Evolutionary conservation across 2,797 vertebrate species (phyloP), one percentile per base, ranked within the genome.

Genomic region (Lutjanus campechanus): DNA sequence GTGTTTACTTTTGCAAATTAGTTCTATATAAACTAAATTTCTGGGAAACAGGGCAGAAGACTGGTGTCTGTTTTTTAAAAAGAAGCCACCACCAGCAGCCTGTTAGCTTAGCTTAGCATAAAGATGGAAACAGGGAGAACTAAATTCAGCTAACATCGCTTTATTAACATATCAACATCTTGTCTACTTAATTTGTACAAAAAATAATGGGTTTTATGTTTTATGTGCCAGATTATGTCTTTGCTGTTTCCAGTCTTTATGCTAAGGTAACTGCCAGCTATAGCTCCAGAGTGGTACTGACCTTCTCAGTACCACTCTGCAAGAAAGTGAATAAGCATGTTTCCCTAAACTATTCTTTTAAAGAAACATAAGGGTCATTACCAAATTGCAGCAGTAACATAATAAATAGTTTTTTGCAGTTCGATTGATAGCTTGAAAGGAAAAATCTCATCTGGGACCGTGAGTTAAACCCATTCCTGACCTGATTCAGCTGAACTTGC

Each of bases 401-500:
- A 7, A 68, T 44, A 77, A 5, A 55, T 0, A 5, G 1, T 53
- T 36, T 59, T 82, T 47, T 71, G 11, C 61, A 19, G 17, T 76
- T 62, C 59, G 36, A 78, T 63, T 83, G 72, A 86, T 71, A 43
- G 46, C 58, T 17, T 51, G 20, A 66, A 79, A 76, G 62, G 11
- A 1, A 25, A 66, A 80, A 40, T 20, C 40, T 72, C 4, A 63
- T 65, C 43, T 83, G 69, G 53, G 81, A 51, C 4, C 5, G 8
- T 25, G 16, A 56, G 19, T 36, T 44, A 66, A 82, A 62, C 3
- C 25, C 8, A 51, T 46, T 60, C 51, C n/a, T 63, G 17, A n/a
- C 60, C 50, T 46, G 7, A 70, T 81, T 85, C 59, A 65, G 73
- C 70, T 73, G 73, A 80, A 59, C 22, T 22, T 73, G 17, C 64